Percentiles rank a stretch among this genome's conserved stretches.
Conservation (phyloP, 1,140 invertebrate genomes). For the Leptopilina clavipes region DNA sequence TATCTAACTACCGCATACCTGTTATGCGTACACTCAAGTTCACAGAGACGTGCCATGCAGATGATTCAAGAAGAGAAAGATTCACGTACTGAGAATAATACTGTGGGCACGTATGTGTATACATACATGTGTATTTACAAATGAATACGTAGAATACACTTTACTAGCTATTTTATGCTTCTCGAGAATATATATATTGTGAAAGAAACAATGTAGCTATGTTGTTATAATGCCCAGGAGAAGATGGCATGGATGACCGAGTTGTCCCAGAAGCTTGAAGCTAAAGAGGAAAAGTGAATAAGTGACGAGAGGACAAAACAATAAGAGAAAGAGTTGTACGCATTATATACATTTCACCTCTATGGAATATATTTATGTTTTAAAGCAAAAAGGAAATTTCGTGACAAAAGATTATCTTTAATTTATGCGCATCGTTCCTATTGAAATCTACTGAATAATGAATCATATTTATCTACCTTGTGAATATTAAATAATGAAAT, state of each 20-base stretch:
- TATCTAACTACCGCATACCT: conserved; percentile 25
- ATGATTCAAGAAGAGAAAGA: not conserved
- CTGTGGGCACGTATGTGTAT: not conserved
- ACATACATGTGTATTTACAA: not conserved
- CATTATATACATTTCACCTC: not conserved
- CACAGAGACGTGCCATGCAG: not conserved
- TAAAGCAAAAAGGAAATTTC: not conserved
- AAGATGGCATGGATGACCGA: conserved; percentile 50
- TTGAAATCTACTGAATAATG: not conserved
- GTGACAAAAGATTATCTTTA: not conserved
- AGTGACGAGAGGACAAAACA: conserved; percentile 51
- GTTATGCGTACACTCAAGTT: not conserved
- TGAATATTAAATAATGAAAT: not conserved
- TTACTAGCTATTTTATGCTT: too few species aligned
- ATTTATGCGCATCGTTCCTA: not conserved
- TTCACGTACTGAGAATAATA: not conserved
- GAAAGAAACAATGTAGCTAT: not conserved
- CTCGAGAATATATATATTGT: not conserved
- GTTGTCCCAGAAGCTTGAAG: conserved; percentile 61
- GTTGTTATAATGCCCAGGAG: not conserved
- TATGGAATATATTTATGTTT: not conserved
- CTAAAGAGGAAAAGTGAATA: conserved; percentile 61
- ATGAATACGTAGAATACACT: too few species aligned
- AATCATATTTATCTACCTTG: not conserved
- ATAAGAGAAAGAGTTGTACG: conserved; percentile 13